Base-by-base conservation (phyloP, 2,888 invertebrate species). In the Ctena decussata region DNA sequence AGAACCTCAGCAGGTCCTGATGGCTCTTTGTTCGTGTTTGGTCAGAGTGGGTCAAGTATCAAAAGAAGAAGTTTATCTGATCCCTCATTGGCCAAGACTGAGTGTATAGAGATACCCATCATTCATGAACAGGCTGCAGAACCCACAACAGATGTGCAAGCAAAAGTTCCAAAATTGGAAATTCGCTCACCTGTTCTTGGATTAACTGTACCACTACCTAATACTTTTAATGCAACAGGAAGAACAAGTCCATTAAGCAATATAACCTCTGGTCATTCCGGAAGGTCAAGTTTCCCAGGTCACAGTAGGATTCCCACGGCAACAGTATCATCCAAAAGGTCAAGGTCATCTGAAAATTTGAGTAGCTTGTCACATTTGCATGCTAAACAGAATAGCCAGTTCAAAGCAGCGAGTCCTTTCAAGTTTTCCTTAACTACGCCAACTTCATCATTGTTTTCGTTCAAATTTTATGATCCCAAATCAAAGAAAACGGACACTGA, bases 91-190 rank as follows among this genome's bases (percentile, higher is more conserved):
- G 77, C 80, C 21, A 79, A 78, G 24, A 79, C 87, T n/a, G 85
- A 82, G 24, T 44, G 72, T 18, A 76, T 79, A 32, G 80, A 79
- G 27, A 77, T 82, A 44, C 82, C 91, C 35, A 84, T 87, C 30
- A 80, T 90, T 32, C 89, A 89, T 84, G 80, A 85, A 74, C 80
- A 84, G 5, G 21, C 83, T 12, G 53, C 15, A 30, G 37, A 71
- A 8, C 82, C 83, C 41, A 30, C 82, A 15, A 79, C 74, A 18
- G 82, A 87, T 21, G 85, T 91, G 8, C 88, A 90, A 21, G 92
- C 94, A 15, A 94, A 94, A 87, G 92, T 94, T 72, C 93, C 92
- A 21, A 93, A 93, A 80, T 88, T 93, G 8, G 94, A 94, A 79
- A 93, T 93, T 12, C 92, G 92, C 32, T 92, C 94, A 0, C 92